Evolutionary conservation across 2,113 vertebrate genomes (phyloP).

Genomic region (Petrocephalus microphthalmus): DNA sequence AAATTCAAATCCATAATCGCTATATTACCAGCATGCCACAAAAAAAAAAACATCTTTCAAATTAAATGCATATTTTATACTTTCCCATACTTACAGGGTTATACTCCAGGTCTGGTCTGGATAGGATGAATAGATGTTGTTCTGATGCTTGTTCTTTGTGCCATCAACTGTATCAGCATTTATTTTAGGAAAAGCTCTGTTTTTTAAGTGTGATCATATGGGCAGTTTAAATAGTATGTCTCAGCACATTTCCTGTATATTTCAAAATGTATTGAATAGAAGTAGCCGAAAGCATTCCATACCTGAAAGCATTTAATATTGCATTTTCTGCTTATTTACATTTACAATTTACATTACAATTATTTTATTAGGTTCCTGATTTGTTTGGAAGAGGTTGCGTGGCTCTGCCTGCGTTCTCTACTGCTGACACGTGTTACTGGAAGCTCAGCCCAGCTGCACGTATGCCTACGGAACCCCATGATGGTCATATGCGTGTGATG

Average conservation of each 20-base stretch:
- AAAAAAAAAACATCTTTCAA: not conserved
- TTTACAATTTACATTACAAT: too few species aligned
- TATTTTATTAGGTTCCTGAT: not conserved
- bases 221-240: not conserved
- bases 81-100: not conserved
- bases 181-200: not conserved
- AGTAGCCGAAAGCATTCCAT: not conserved
- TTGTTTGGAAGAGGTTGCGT: not conserved
- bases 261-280: not conserved
- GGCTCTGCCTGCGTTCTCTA: not conserved
- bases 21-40: not conserved
- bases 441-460: not conserved
- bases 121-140: not conserved
- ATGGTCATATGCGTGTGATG: not conserved
- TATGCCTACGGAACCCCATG: not conserved
- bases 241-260: not conserved
- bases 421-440: not conserved
- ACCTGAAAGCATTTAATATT: not conserved
- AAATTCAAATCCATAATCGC: not conserved
- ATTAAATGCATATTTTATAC: not conserved
- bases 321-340: not conserved
- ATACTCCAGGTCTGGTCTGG: not conserved
- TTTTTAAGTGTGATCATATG: not conserved
- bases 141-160: not conserved
- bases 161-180: not conserved